Evolutionary conservation across 1,140 invertebrate species (phyloP), one percentile per base, ranked within the genome.

Genomic region (Neodiprion pinetum): DNA sequence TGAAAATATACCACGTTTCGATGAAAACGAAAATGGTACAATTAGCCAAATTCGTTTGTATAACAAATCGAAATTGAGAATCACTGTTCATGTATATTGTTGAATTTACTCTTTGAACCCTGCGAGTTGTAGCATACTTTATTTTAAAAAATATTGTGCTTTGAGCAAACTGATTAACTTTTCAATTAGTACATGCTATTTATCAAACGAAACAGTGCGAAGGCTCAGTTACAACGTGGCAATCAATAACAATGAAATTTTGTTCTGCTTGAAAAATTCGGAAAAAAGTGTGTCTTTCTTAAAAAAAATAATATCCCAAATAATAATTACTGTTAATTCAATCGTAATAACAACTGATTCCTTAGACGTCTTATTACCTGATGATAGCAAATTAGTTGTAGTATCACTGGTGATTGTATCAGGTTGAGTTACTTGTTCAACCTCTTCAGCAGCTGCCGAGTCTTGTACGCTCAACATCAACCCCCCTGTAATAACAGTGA

Each of bases 391-490:
- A 90, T 94, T 94, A 10, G 90, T 88, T 11, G 93, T 86, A 48
- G 90, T 88, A 61, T 92, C 91, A 75, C 90, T 91, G 7, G 90
- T 86, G 65, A 88, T 84, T 49, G 86, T 81, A 74, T 90, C 89
- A 21, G 89, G 89, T 80, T 92, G 90, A 12, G 90, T 88, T 10
- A 92, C 87, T 80, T 92, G 91, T 65, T 96, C 93, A 7, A 91
- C 90, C 82, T 93, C 93, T 86, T 96, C 95, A 80, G 91, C 93
- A 65, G 92, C 89, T 1, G 95, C 93, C n/a, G 95, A 92, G 84
- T 96, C 95, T 87, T 96, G 93, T 5, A 97, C 94, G 76, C 93
- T 92, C 49, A 96, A 85, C 78, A 96, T 89, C 66, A 97, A 87
- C 48, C 95, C 95, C 49, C 93, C 90, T 91, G 71, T 7, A 72